Base-by-base conservation (phyloP, 2,888 invertebrate genomes). In the Himalopsyche kuldschensis region DNA sequence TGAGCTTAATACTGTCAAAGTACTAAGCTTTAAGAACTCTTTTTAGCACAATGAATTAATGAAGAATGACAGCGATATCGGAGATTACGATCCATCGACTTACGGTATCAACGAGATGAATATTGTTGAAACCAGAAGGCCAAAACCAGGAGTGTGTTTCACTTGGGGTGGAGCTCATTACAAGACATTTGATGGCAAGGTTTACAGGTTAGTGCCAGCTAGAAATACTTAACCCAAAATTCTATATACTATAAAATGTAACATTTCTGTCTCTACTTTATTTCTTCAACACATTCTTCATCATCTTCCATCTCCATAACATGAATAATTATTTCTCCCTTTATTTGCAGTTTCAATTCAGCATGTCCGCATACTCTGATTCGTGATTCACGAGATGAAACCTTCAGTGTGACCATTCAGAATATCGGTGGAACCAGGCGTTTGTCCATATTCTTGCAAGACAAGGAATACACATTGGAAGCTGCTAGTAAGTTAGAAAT, bases 131-230 rank as follows among this genome's bases (percentile, higher is more conserved):
- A 80, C 85, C 10, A 88, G 87, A 32, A 87, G 87, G 10, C 94
- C 95, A 0, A 93, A 93, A 87, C 93, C 94, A 0, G 95, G 95
- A 0, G 92, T 93, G 15, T 97, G 97, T 87, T 93, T 95, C 82
- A 94, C 95, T 1, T 97, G 97, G 97, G 94, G 95, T 31, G 95
- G 95, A 46, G 92, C 93, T 20, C 97, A 97, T 89, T 95, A 95
- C 87, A 96, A 96, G 89, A 97, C 97, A 0, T 97, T 97, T 88
- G 97, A 97, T 90, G 96, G 96, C 8, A 93, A 93, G 87, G 93
- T 97, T 77, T 95, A 93, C 88, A 94, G 94, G 95, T 95, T 90
- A 77, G 47, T 63, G 47, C 80, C 41, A 82, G 20, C 78, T 75
- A 69, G 11, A 69, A 46, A 47, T 24, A 77, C 81, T 27, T 15